phyloP scores from a whole-genome alignment of 2,113 vertebrate species.

The Amphiprion ocellaris region DNA sequence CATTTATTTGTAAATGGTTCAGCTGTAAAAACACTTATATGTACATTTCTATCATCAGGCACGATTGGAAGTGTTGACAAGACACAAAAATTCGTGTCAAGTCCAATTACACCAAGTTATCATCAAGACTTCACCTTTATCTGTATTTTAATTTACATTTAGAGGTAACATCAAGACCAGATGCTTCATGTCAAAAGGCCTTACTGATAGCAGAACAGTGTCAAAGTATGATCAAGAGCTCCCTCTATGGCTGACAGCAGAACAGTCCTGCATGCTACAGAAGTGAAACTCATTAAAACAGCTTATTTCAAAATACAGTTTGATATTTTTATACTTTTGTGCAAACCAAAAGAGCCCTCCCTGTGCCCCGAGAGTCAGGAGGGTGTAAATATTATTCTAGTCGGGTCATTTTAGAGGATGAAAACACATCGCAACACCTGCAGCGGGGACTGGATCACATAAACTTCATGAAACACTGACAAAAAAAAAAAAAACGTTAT shows the following conservation, averaged over 20 bases:
- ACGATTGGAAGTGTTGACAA: no score
- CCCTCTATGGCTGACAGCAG: slow-evolving; percentile 29
- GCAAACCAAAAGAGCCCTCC: neutral
- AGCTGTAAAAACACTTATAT: neutral
- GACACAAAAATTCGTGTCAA: neutral
- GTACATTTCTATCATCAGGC: neutral
- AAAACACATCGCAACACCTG: slow-evolving; percentile 11
- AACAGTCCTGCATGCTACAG: neutral
- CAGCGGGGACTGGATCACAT: neutral
- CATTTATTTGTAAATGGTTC: neutral
- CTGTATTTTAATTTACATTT: no score
- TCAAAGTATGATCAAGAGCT: slow-evolving; percentile 35
- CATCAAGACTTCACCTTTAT: no score
- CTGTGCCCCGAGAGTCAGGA: neutral
- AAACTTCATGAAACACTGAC: neutral
- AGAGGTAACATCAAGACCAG: neutral
- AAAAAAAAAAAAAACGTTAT: neutral
- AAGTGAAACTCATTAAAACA: neutral
- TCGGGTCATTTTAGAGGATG: neutral
- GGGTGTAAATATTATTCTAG: neutral
- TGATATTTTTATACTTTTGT: neutral
- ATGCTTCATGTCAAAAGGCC: neutral
- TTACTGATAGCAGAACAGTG: neutral
- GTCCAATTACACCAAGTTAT: no score
- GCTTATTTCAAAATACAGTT: neutral